Evolutionary conservation across 30 jellyfish, hydroid and myxozoan genomes (phyloP).

Genomic region (Hydra vulgaris): DNA sequence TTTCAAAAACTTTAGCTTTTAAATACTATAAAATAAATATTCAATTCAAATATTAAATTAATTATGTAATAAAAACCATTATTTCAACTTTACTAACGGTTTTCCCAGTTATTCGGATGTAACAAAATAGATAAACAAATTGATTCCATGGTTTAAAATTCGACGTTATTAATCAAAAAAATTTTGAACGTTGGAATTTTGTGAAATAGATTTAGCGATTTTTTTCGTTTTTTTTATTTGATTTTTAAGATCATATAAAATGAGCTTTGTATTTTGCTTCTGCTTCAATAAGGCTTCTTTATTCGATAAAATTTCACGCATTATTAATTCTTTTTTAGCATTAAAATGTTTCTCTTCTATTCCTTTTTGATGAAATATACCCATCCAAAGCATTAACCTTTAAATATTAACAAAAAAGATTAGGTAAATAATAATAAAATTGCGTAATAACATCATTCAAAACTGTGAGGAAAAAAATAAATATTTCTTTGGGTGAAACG

Average conservation of each 20-base stretch:
- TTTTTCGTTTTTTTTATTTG: slow-evolving; percentile 3
- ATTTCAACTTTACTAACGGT: too few species aligned
- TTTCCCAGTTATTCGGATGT: too few species aligned
- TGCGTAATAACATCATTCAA: neutral
- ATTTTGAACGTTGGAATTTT: neutral
- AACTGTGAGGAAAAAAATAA: neutral
- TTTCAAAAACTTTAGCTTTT: too few species aligned
- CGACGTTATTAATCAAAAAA: too few species aligned
- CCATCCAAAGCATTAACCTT: neutral
- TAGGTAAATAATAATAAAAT: too few species aligned
- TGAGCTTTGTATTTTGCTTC: slow-evolving; percentile 3
- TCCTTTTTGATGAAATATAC: neutral
- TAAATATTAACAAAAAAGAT: too few species aligned
- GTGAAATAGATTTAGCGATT: slow-evolving; percentile 1
- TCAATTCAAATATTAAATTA: too few species aligned
- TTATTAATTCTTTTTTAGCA: slow-evolving; percentile 2
- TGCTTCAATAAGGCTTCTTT: slow-evolving; percentile 6
- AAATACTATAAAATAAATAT: too few species aligned
- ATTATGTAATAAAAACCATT: too few species aligned
- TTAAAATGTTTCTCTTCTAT: neutral
- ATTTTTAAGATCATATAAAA: slow-evolving; percentile 9
- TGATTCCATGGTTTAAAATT: too few species aligned
- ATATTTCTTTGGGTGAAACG: too few species aligned
- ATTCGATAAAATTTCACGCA: slow-evolving; percentile 13
- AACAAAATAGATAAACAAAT: too few species aligned